phyloP scores from a whole-genome alignment of 2,113 vertebrate genomes.

The Trogon surrucura region DNA sequence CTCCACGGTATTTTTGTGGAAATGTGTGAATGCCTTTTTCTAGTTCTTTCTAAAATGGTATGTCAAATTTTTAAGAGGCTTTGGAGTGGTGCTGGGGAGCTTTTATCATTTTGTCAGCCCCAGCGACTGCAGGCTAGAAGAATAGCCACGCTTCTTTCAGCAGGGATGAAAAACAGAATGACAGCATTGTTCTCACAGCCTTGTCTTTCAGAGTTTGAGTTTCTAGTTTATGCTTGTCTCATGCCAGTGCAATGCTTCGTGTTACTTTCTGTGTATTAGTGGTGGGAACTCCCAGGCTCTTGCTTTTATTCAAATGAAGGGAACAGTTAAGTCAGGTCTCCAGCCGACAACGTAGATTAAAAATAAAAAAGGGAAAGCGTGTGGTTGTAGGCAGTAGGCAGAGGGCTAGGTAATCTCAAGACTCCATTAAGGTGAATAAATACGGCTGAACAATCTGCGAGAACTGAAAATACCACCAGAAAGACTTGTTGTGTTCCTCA shows the following conservation, averaged over 20 bases:
- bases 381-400: not conserved
- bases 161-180: not conserved
- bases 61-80: not conserved
- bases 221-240: not conserved
- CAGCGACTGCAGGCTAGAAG: not conserved
- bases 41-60: not conserved
- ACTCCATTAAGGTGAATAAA: not conserved
- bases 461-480: not conserved
- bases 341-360: not conserved
- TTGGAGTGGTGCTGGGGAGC: not conserved
- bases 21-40: not conserved
- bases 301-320: not conserved
- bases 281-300: not conserved
- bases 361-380: not conserved
- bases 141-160: rapidly evolving
- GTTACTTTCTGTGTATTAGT: not conserved
- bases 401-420: not conserved
- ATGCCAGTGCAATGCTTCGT: too few relatives aligned
- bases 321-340: not conserved
- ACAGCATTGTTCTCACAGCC: not conserved
- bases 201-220: not conserved
- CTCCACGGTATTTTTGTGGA: not conserved
- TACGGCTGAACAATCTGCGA: not conserved
- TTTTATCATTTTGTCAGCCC: not conserved
- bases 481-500: not conserved